Evolutionary conservation across 2,888 invertebrate species (phyloP).

Genomic region (Achlya flavicornis): DNA sequence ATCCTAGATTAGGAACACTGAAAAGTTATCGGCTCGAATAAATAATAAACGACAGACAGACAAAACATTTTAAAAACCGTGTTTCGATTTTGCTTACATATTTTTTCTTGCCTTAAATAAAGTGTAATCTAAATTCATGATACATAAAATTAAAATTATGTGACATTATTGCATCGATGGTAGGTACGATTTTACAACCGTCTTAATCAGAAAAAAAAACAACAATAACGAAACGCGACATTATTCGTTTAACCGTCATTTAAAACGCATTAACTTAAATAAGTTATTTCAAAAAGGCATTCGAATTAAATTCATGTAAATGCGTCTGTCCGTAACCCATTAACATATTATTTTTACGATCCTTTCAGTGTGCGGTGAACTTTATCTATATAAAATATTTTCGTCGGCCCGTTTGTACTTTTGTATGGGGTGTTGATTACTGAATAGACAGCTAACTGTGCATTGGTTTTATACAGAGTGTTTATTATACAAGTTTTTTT

Average conservation of each 20-base stretch:
- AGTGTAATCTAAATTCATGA: neutral
- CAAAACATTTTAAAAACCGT: too few relatives aligned
- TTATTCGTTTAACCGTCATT: neutral
- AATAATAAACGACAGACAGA: too few relatives aligned
- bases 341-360: conserved; percentile 17
- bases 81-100: too few relatives aligned
- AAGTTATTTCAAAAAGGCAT: neutral
- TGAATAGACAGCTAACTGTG: conserved; percentile 27
- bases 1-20: too few relatives aligned
- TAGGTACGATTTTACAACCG: neutral
- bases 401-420: conserved; percentile 35
- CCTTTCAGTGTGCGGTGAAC: conserved; percentile 22
- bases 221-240: neutral
- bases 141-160: neutral
- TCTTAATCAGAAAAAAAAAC: neutral
- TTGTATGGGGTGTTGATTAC: conserved; percentile 30
- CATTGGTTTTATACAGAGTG: conserved; percentile 17
- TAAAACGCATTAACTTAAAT: conserved; percentile 11
- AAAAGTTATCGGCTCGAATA: too few relatives aligned
- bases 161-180: neutral
- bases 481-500: conserved; percentile 11
- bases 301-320: conserved; percentile 7
- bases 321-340: conserved; percentile 7
- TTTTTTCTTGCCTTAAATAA: neutral
- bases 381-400: conserved; percentile 22